Base-by-base conservation (phyloP, 2,113 vertebrate species). In the Gobius niger region DNA sequence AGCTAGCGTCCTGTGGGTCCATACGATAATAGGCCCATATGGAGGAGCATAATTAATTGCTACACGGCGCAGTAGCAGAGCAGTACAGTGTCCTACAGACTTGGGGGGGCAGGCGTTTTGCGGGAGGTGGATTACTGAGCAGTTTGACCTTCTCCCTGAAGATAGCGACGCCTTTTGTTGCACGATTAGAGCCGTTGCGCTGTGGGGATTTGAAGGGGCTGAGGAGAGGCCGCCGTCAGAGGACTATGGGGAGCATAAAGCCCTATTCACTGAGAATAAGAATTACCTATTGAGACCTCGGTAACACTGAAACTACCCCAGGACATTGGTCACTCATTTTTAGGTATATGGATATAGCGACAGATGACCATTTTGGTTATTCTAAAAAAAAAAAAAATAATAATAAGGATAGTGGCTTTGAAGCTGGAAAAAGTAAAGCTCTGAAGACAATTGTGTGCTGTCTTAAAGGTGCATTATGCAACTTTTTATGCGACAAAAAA, bases 81-180 rank as follows among this genome's bases (percentile, higher is more conserved):
- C 56, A 65, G 56, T 66, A 72, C 68, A 63, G 73, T 66, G 78
- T 85, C 85, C 87, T 86, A 82, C 78, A 82, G 77, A 77, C 77
- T 71, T 78, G 76, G 73, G 75, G 15, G 76, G 2, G 2, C 66
- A 66, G 40, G 18, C 18, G 40, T 16, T 61, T 42, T 61, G 9
- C 0, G 12, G 44, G 57, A 40, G 16, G 41, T 53, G 67, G 75
- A 87, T 89, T 85, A 88, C 78, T 82, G 82, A 80, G 65, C 65
- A 53, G 18, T 78, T 77, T 85, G 81, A 88, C 85, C 82, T 90
- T 44, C 90, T 87, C 77, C 64, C 71, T 51, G 56, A 61, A 81
- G 75, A 69, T 67, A 47, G 60, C 63, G 15, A 78, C 77, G 86
- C 67, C 74, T 80, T 78, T 78, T 86, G 80, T 89, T 78, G 75